Evolutionary conservation across 2,113 vertebrate species (phyloP).

Genomic region (Sinosuthora webbiana): DNA sequence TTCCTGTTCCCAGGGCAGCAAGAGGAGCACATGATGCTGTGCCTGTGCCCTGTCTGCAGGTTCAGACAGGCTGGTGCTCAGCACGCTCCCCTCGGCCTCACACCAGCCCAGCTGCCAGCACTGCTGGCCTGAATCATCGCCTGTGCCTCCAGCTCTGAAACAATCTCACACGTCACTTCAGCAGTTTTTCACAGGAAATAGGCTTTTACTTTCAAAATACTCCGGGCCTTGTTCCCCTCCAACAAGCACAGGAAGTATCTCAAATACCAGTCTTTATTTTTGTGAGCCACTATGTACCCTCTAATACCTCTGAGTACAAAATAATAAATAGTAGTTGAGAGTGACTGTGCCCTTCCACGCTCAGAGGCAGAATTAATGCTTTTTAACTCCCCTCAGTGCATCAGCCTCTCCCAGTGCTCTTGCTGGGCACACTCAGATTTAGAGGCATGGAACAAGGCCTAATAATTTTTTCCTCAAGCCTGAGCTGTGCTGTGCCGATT

Average conservation of each 20-base stretch:
- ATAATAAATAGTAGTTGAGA: background rate
- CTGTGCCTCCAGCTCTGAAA: background rate
- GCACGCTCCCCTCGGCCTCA: background rate
- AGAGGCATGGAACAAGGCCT: background rate
- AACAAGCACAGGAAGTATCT: constrained; percentile 42
- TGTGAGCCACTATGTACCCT: background rate
- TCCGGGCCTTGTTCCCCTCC: background rate
- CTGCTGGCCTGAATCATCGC: background rate
- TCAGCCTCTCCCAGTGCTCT: background rate
- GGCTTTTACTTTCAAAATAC: constrained; percentile 51
- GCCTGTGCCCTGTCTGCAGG: background rate
- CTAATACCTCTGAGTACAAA: background rate
- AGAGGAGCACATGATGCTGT: background rate
- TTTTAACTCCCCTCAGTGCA: background rate
- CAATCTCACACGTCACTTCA: background rate
- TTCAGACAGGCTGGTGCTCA: background rate
- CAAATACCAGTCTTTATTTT: constrained; percentile 14
- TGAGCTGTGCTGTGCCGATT: background rate
- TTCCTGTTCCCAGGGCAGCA: background rate
- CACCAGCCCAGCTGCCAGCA: background rate
- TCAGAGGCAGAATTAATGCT: background rate
- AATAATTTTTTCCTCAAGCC: background rate
- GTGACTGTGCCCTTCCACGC: background rate
- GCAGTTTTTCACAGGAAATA: constrained; percentile 43
- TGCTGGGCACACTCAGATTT: background rate